Evolutionary conservation across 2,797 vertebrate genomes (phyloP), one percentile per base, ranked within the genome.

Genomic region (Pseudomugil gertrudae): DNA sequence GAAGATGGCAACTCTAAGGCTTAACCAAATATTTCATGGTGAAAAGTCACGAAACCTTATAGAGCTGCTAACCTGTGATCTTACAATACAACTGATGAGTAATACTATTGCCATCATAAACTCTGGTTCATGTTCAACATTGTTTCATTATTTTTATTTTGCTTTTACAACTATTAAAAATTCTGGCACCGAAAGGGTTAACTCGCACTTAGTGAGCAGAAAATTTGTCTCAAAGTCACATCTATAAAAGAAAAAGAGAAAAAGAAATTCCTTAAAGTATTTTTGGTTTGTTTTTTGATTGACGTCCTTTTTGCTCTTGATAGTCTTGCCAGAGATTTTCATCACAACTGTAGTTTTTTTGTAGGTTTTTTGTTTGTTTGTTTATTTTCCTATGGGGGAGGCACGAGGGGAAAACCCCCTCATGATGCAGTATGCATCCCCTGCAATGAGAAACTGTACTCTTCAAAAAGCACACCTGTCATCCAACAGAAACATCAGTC

Each of bases 231-330:
- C 9, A 40, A 47, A 5, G 26, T 36, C 14, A 47, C 38, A 36
- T 55, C 23, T 50, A 38, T 56, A 38, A 32, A 9, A 9, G n/a
- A 0, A 69, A 58, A 69, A 53, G 9, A 23, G 13, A 30, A 11
- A 57, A 56, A 11, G 10, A 23, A 24, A 43, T n/a, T 6, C 19
- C 8, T 40, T 17, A 38, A 38, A 38, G 17, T 5, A 19, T 19
- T 9, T 6, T 19, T 40, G 2, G 17, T 0, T 40, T 17, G n/a
- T 9, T 48, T 48, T 11, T 11, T 9, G 15, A 32, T 56, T 13
- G 21, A 56, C 63, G 50, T 55, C 57, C 26, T 61, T 33, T 55
- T 40, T 72, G 27, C 29, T 58, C 26, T 50, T 61, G 33, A 59
- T 30, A n/a, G 14, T 24, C n/a, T 50, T 24, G 14, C 55, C 55